Base-by-base conservation (phyloP, 2,113 vertebrate species). In the Erythrocercus mccallii region DNA sequence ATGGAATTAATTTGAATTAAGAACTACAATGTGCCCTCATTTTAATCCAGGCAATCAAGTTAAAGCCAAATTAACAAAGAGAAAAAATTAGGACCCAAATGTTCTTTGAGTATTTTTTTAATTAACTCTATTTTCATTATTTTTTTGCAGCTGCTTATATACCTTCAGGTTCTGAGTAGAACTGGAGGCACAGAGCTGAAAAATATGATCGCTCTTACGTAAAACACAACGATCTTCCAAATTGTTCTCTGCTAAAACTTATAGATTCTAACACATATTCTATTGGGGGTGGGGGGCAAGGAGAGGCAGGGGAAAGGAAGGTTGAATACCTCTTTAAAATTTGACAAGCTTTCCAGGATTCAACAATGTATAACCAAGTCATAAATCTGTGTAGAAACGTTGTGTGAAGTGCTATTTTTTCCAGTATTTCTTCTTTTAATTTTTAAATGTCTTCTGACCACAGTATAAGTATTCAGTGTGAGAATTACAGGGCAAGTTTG, bases 31-130 rank as follows among this genome's bases (percentile, higher is more conserved):
- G 13, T 54, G n/a, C 48, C 51, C 38, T 64, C 24, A 47, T 78
- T 94, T 96, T 88, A 62, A 79, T 91, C 57, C 70, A 86, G 40
- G 58, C 65, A 93, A 77, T 74, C 69, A 81, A 80, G 57, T 86
- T 78, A 82, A 91, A 95, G 90, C 86, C 79, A 96, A 92, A 93
- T 87, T 89, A 95, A 87, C 24, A 45, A 68, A 86, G 56, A 92
- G 53, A 56, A 94, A 82, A 85, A 95, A 85, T 54, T 56, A 68
- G 24, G 28, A 28, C 53, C 47, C 83, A 93, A 90, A 87, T 92
- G 53, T 88, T 95, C 69, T 90, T 74, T 83, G 48, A 90, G 61
- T 82, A 73, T 81, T 93, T 88, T 74, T 86, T 91, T 81, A 71
- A 84, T 83, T 94, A 88, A 85, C 38, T 94, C 35, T 74, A 22